phyloP scores from a whole-genome alignment of 2,113 vertebrate species.

The Galbula dea region DNA sequence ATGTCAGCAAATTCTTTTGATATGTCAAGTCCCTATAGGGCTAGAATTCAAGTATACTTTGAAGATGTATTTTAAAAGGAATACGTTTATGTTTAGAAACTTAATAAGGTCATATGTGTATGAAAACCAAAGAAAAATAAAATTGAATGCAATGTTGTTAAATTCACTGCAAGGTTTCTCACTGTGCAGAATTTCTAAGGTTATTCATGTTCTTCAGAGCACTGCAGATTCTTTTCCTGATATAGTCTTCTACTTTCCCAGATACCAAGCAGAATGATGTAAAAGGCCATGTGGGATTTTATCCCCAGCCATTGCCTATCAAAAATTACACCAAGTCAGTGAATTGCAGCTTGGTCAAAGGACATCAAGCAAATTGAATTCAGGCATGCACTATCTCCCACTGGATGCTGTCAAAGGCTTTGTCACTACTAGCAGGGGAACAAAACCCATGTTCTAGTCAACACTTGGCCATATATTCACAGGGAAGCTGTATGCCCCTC shows the following conservation, averaged over 20 bases:
- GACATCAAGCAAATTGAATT: constrained; percentile 45
- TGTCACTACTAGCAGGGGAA: background rate
- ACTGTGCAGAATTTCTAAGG: background rate
- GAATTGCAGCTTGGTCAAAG: constrained; percentile 25
- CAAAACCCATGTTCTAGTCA: background rate
- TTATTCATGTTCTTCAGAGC: constrained; percentile 33
- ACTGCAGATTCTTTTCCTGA: background rate
- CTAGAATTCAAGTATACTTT: constrained; percentile 71
- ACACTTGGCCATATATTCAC: background rate
- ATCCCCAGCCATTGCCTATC: background rate
- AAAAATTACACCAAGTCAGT: constrained; percentile 2
- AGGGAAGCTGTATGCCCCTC: background rate
- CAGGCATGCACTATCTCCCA: background rate
- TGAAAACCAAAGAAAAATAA: constrained; percentile 51
- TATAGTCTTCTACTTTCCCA: background rate
- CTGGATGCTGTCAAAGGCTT: constrained; percentile 11
- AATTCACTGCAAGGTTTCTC: constrained; percentile 21
- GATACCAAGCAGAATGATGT: background rate
- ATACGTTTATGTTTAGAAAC: constrained; percentile 71
- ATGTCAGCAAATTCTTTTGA: constrained; percentile 82
- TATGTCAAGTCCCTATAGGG: constrained; percentile 74
- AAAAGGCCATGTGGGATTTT: background rate
- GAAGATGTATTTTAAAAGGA: constrained; percentile 77
- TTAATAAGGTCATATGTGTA: constrained; percentile 61
- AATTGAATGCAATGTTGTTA: constrained; percentile 21